Base-by-base conservation (phyloP, 2,888 invertebrate genomes). In the Meiosimyza platycephala region DNA sequence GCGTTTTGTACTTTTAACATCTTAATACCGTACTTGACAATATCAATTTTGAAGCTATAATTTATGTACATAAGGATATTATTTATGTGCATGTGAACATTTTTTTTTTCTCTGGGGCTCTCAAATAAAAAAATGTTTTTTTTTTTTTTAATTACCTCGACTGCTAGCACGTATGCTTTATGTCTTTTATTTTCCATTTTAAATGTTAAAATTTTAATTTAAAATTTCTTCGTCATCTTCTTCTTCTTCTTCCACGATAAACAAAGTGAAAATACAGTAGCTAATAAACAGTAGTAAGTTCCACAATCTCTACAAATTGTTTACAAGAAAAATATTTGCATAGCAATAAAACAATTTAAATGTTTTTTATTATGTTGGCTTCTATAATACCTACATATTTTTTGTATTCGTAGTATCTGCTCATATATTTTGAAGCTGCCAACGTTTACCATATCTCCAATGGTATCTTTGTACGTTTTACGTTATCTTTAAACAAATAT, bases 241-340 rank as follows among this genome's bases (percentile, higher is more conserved):
- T 65, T 40, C 40, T 40, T 40, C 40, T 65, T 66, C 40, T 48
- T 40, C 22, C 69, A 47, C 18, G 3, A 54, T 50, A 63, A 66
- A 71, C 71, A 66, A 54, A 66, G 40, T 40, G 59, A 65, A 72
- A 72, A 74, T 74, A 72, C 74, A 68, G 72, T 67, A 71, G 71
- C 68, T n/a, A 47, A 28, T 15, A 62, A 64, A 63, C 73, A 62
- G 68, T 69, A 72, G 69, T 74, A 74, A 71, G 71, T 72, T 68
- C 68, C 52, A 18, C 16, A 60, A 69, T 68, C 51, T 75, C 68
- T 55, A 47, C n/a, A 54, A 64, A 57, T 55, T 75, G 73, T 75
- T 73, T 75, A 73, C 47, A 33, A 47, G 47, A 47, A 54, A 64
- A 74, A 74, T 80, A 80, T 79, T 79, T 78, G 78, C 65, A 15